Evolutionary conservation across 2,113 vertebrate species (phyloP).

Genomic region (Choloepus hoffmanni): DNA sequence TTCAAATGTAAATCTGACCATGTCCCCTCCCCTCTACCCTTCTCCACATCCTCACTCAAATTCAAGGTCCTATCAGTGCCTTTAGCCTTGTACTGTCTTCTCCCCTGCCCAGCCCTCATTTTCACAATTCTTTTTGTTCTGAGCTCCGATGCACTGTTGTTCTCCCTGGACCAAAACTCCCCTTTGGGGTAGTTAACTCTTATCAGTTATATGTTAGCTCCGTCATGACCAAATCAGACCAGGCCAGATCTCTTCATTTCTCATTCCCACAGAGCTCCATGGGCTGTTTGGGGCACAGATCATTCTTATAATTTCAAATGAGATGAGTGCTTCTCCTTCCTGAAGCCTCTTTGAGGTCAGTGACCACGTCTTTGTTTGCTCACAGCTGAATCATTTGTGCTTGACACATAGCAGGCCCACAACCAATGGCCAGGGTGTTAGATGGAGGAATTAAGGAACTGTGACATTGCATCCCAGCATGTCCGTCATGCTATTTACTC

Average conservation of each 20-base stretch:
- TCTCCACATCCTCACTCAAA: too few relatives aligned
- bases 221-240: neutral
- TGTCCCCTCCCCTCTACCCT: neutral
- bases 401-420: neutral
- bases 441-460: too few relatives aligned
- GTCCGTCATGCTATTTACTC: fast-evolving
- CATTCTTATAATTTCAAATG: neutral
- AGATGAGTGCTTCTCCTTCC: neutral
- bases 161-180: neutral
- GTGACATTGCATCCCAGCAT: neutral
- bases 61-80: too few relatives aligned
- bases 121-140: neutral
- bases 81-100: neutral
- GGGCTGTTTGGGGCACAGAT: neutral
- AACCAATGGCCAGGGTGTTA: neutral
- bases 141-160: neutral
- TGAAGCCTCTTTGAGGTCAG: neutral
- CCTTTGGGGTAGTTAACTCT: neutral
- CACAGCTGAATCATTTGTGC: neutral
- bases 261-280: neutral
- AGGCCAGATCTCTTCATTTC: neutral
- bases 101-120: too few relatives aligned
- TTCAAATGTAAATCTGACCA: neutral
- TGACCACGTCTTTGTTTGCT: neutral
- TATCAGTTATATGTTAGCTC: neutral